A percentile compares a stretch with the other conserved stretches of the same genome.
Conservation (phyloP, 2,797 vertebrate genomes). For the Darevskia nairensis region DNA sequence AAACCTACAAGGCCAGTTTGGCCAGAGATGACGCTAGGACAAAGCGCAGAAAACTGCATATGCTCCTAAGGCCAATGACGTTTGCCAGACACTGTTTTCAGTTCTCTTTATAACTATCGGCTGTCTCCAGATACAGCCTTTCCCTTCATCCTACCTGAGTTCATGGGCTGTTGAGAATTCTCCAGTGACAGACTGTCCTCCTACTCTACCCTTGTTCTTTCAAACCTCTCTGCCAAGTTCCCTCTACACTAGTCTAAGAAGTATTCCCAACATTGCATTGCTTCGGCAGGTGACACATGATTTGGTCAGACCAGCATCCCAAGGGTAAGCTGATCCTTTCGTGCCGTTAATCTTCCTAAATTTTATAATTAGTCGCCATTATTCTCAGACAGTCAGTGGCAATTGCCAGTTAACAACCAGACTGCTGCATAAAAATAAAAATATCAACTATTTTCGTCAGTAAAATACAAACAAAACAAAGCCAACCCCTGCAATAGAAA, state of each 20-base stretch:
- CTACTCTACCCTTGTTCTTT: background rate
- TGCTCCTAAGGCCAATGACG: background rate
- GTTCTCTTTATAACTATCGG: background rate
- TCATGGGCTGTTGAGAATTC: slow-evolving; percentile 42
- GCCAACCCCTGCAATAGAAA: background rate
- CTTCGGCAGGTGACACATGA: slow-evolving; percentile 29
- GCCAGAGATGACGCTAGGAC: background rate
- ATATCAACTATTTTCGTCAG: background rate
- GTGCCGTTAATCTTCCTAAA: background rate
- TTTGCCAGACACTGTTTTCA: background rate
- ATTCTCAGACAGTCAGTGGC: background rate
- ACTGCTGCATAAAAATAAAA: background rate
- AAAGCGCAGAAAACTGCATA: background rate
- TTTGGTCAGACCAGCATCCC: slow-evolving; percentile 22
- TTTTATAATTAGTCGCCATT: slow-evolving; percentile 14
- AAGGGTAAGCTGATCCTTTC: slow-evolving; percentile 21
- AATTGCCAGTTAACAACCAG: background rate
- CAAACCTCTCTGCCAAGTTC: slow-evolving; percentile 3
- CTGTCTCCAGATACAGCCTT: background rate
- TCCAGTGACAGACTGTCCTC: slow-evolving; percentile 13
- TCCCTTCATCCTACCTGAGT: slow-evolving; percentile 34
- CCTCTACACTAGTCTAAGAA: slow-evolving; percentile 17
- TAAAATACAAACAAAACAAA: slow-evolving; percentile 2
- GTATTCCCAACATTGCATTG: slow-evolving; percentile 26
- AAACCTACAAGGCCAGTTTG: background rate